Evolutionary conservation across 2,797 vertebrate species (phyloP), one percentile per base, ranked within the genome.

Genomic region (Alauda arvensis): DNA sequence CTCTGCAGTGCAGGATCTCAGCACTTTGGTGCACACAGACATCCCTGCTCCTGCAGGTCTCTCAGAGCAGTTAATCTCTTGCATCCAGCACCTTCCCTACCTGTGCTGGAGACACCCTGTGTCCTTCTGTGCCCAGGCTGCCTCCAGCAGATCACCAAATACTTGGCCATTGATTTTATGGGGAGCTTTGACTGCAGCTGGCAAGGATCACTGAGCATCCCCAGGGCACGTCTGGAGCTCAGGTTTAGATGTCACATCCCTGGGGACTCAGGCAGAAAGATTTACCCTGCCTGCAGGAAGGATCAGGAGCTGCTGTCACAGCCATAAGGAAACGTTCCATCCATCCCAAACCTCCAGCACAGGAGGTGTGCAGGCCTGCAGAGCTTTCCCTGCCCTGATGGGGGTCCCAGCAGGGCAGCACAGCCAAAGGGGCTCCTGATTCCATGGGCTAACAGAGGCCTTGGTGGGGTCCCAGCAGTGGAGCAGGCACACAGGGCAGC

Each of bases 41-140:
- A 14, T 28, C 66, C 14, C 28, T 63, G 28, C 70, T 40, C 40
- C 19, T 19, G 18, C 59, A 72, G 29, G 19, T 55, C 25, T 42
- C 65, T 55, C n/a, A 12, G 29, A 12, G 42, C 55, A 23, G 23
- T 6, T 76, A 3, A 4, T 52, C 28, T 72, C 49, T 24, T 46
- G 8, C 6, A 46, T 5, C 28, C 67, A 79, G 45, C 63, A 56
- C 3, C 24, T 86, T 89, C 69, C 46, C 70, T 4, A 0, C 1
- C 0, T 5, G 2, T 10, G 3, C 45, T 56, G n/a, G 49, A n/a
- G 23, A 53, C 18, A 34, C 14, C 10, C 19, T 0, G 0, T 29
- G 29, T 39, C 26, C 60, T 76, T 18, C 63, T 17, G 0, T 13
- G 13, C 29, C 52, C 46, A 33, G 39, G 20, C 72, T 77, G 60